These are phyloP conservation scores for Myotis myotis DNA, from an alignment of 2,797 vertebrate genomes.

Conservation along the genomic window DNA sequence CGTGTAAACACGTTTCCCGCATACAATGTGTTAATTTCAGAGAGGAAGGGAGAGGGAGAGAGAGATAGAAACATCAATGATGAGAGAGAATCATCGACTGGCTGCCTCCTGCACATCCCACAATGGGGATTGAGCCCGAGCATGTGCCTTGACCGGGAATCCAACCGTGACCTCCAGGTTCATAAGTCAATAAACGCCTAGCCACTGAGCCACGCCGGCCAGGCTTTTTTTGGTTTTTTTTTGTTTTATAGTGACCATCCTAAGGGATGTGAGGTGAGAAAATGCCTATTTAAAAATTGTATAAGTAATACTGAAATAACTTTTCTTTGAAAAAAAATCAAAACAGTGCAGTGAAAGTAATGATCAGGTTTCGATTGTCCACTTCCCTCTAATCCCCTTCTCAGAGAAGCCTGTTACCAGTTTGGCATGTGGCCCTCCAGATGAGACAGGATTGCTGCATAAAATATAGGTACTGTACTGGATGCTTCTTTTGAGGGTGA, in stretches of 20 bases:
- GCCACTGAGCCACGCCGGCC: too few relatives aligned
- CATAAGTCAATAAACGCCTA: too few relatives aligned
- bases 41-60: too few relatives aligned
- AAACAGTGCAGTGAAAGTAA: constrained; percentile 6
- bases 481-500: neutral
- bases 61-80: too few relatives aligned
- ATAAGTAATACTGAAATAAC: constrained; percentile 12
- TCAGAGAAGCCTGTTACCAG: neutral
- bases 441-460: constrained; percentile 24
- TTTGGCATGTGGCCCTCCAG: neutral
- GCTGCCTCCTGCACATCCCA: too few relatives aligned
- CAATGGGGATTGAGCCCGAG: too few relatives aligned
- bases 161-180: too few relatives aligned
- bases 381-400: neutral
- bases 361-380: neutral
- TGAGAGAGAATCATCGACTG: too few relatives aligned
- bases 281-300: neutral
- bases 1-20: too few relatives aligned
- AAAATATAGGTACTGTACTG: neutral
- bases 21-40: too few relatives aligned
- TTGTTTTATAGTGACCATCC: neutral
- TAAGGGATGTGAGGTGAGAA: neutral
- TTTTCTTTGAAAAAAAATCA: constrained; percentile 44
- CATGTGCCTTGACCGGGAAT: too few relatives aligned
- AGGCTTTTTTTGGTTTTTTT: neutral